Percentiles rank a stretch among this genome's conserved stretches.
Conservation (phyloP, 2,113 vertebrate genomes). For the Phoxinus phoxinus region DNA sequence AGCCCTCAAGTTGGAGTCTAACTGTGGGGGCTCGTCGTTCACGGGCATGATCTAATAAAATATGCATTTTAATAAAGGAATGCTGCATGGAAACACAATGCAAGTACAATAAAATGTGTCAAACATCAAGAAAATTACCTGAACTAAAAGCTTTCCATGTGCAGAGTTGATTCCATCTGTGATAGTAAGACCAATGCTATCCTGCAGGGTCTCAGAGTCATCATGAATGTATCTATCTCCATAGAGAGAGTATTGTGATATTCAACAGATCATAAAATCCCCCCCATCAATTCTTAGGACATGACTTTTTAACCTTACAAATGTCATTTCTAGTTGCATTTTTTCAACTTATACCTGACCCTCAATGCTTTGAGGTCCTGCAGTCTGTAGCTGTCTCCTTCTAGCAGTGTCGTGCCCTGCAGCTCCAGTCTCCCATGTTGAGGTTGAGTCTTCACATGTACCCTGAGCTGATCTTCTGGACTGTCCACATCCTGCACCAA, state of each 20-base stretch:
- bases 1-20: constrained; percentile 63
- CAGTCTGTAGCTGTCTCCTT: constrained; percentile 67
- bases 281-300: not conserved
- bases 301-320: not conserved
- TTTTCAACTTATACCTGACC: constrained; percentile 59
- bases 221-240: constrained; percentile 84
- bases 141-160: constrained; percentile 76
- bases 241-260: not conserved
- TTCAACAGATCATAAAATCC: not conserved
- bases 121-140: constrained; percentile 68
- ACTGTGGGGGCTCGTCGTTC: constrained; percentile 72
- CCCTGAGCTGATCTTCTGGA: constrained; percentile 65
- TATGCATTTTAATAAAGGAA: not conserved
- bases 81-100: not conserved
- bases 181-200: constrained; percentile 80
- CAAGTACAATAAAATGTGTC: not conserved
- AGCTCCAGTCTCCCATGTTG: constrained; percentile 65
- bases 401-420: constrained; percentile 61
- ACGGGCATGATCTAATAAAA: constrained; percentile 64
- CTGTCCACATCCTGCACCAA: constrained; percentile 76
- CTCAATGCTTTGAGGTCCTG: constrained; percentile 69
- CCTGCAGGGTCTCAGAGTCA: constrained; percentile 86
- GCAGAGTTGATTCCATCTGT: constrained; percentile 86
- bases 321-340: not conserved
- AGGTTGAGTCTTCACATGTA: constrained; percentile 63